A percentile compares a stretch with the other conserved stretches of the same genome.
These are phyloP conservation scores for Liolophura sinensis DNA, from an alignment of 1,140 invertebrate species.

Conservation along the genomic window DNA sequence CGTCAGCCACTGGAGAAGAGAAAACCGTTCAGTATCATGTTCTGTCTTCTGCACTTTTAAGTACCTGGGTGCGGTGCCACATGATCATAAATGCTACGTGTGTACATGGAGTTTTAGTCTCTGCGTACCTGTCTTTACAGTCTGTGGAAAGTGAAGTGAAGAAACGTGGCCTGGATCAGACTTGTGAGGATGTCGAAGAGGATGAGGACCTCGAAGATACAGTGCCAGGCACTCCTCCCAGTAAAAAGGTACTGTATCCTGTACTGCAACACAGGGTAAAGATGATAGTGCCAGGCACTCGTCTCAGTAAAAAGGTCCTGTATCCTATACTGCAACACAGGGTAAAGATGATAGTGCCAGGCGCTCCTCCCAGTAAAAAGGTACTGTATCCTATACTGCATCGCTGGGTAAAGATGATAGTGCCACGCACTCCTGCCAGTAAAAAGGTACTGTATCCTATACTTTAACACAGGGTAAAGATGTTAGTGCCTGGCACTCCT, in stretches of 20 bases:
- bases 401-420: background rate
- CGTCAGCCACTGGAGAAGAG: too few relatives aligned
- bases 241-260: slow-evolving; percentile 35
- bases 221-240: slow-evolving; percentile 47
- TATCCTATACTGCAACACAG: background rate
- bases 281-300: background rate
- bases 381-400: background rate
- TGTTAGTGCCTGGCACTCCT: too few relatives aligned
- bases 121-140: background rate
- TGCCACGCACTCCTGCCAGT: background rate
- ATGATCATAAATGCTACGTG: too few relatives aligned
- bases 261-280: background rate
- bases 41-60: too few relatives aligned
- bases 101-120: too few relatives aligned
- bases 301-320: background rate
- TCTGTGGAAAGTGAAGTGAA: background rate
- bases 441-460: background rate
- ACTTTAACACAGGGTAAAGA: too few relatives aligned
- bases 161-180: background rate
- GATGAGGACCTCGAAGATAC: slow-evolving; percentile 5
- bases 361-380: background rate
- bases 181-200: slow-evolving; percentile 8
- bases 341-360: background rate
- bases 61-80: too few relatives aligned
- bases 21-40: too few relatives aligned